Base-by-base conservation (phyloP, 2,113 vertebrate species). In the Menura novaehollandiae region DNA sequence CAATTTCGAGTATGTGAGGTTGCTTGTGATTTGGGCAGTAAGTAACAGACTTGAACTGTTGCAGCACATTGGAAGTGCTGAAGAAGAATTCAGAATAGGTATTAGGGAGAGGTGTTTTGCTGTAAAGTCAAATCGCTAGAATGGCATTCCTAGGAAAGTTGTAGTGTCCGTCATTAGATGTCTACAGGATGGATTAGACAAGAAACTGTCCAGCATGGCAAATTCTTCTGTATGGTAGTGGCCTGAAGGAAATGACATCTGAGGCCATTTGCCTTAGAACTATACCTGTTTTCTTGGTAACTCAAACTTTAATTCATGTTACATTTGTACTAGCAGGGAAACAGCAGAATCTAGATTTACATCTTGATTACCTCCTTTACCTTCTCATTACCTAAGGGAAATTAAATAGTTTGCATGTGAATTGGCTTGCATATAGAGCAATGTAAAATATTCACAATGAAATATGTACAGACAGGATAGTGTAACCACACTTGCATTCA, bases 331-430 rank as follows among this genome's bases (percentile, higher is more conserved):
- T 47, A 79, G 62, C 28, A 58, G 64, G 60, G 78, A 92, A 95
- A 56, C 33, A 88, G 63, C 63, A 82, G 76, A 91, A 89, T 91
- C 75, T 87, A 75, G 84, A 91, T 97, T 97, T 95, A 95, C 82
- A 91, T 91, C 94, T 94, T 96, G 94, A 95, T 95, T 95, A 83
- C 59, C 55, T 94, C 39, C 75, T 83, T 96, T 96, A 95, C 96
- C 79, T 94, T 95, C 82, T 88, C 93, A 90, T 95, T 97, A 97
- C 94, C 94, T 91, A 59, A 47, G 91, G 91, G 93, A 96, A 95
- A 95, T 96, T 91, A 96, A 96, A 82, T 85, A 74, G 68, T 91
- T 95, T 91, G 82, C 93, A 83, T 96, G 95, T 86, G 93, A 91
- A 91, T 80, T 93, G 75, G 52, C 64, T 96, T 95, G 93, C 88